These are phyloP conservation scores for Caenorhabditis sulstoni DNA, from an alignment of 2,888 invertebrate species.

Conservation along the genomic window DNA sequence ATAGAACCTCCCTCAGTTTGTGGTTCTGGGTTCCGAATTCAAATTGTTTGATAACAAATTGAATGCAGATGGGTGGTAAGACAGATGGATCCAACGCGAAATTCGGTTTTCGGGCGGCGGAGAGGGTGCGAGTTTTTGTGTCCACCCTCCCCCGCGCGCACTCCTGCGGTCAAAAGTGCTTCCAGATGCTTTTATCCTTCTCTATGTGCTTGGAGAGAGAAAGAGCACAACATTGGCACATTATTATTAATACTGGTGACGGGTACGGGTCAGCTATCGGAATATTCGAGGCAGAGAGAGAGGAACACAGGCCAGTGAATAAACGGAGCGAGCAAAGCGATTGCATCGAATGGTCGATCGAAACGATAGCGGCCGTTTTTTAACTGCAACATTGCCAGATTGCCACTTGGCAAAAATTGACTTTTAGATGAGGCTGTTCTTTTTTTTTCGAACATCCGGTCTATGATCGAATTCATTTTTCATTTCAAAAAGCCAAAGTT, in stretches of 20 bases:
- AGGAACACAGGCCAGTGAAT: neutral
- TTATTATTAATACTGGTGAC: slow-evolving; percentile 31
- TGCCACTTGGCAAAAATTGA: neutral
- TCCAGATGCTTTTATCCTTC: slow-evolving; percentile 50
- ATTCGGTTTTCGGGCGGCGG: neutral
- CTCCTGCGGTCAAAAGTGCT: slow-evolving; percentile 56
- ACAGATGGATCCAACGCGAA: slow-evolving; percentile 50
- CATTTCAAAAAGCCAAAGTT: no score
- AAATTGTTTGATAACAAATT: slow-evolving; percentile 50
- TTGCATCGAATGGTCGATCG: no score
- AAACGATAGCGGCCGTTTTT: neutral
- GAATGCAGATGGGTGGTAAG: slow-evolving; percentile 50
- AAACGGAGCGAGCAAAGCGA: slow-evolving; percentile 3
- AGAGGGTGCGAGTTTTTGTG: slow-evolving; percentile 31
- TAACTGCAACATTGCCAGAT: neutral
- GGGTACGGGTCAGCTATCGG: slow-evolving; percentile 45
- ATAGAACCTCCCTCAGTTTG: neutral
- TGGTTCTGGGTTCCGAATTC: slow-evolving; percentile 18
- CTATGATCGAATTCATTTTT: no score
- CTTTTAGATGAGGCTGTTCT: neutral
- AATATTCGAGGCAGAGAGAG: slow-evolving; percentile 12
- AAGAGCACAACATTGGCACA: slow-evolving; percentile 3
- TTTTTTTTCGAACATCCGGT: neutral
- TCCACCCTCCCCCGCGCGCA: neutral
- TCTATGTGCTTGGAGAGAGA: no score